These are phyloP conservation scores for Pterocles orientalis DNA, from an alignment of 2,113 vertebrate species.

Conservation along the genomic window DNA sequence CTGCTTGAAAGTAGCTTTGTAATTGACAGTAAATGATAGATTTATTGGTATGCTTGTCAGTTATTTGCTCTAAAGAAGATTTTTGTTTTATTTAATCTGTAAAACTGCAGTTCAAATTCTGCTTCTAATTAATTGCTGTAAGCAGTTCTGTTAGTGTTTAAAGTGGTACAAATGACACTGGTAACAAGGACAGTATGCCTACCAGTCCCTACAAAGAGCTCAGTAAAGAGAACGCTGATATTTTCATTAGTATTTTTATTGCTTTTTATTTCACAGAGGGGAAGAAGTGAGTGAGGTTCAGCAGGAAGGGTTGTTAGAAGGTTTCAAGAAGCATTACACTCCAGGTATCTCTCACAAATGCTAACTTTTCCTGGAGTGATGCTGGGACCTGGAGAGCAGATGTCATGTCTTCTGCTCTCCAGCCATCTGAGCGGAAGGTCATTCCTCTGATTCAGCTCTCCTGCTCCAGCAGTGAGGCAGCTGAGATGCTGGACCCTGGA, in stretches of 20 bases:
- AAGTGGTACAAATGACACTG: background rate
- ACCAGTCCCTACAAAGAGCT: background rate
- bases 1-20: background rate
- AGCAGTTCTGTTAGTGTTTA: background rate
- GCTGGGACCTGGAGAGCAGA: background rate
- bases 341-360: background rate
- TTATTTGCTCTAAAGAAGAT: background rate
- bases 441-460: background rate
- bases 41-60: background rate
- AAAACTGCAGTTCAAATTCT: background rate
- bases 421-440: background rate
- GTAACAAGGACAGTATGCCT: background rate
- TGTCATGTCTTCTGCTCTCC: background rate
- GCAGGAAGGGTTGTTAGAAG: background rate
- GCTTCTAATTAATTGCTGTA: background rate
- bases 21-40: background rate
- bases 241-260: background rate
- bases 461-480: accelerated
- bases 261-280: background rate
- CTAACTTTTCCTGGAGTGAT: background rate
- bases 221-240: background rate
- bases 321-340: background rate
- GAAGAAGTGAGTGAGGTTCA: background rate
- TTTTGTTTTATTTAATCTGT: background rate
- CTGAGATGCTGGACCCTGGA: background rate